phyloP scores from a whole-genome alignment of 2,113 vertebrate species.

The Callipepla squamata region DNA sequence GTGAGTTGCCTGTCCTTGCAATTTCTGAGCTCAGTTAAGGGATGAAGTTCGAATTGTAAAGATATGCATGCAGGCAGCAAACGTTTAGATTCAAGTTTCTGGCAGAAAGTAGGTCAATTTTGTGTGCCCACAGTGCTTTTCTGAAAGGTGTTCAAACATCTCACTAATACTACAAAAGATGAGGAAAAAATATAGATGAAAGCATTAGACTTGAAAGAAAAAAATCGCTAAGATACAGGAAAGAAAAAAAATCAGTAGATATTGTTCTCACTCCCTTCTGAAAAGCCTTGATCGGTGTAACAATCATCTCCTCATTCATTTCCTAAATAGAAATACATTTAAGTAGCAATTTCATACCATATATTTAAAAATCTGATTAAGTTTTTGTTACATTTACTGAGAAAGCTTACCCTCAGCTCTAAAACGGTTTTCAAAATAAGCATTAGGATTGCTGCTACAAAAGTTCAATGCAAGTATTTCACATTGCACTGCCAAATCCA shows the following conservation, averaged over 20 bases:
- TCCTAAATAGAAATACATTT: neutral
- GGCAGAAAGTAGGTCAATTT: neutral
- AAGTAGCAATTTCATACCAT: neutral
- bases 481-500: neutral
- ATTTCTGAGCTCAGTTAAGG: neutral
- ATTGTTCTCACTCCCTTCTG: neutral
- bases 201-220: neutral
- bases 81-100: neutral
- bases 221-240: neutral
- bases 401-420: neutral
- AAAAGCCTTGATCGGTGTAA: neutral
- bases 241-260: neutral
- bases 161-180: neutral
- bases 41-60: neutral
- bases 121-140: neutral
- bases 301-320: neutral
- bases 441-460: neutral
- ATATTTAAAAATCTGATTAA: neutral
- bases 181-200: neutral
- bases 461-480: neutral
- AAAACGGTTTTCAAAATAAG: neutral
- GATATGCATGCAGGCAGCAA: neutral
- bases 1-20: neutral
- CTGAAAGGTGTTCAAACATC: neutral
- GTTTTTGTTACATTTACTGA: neutral